These are phyloP conservation scores for Zootermopsis nevadensis DNA, from an alignment of 2,888 invertebrate species.

Conservation along the genomic window DNA sequence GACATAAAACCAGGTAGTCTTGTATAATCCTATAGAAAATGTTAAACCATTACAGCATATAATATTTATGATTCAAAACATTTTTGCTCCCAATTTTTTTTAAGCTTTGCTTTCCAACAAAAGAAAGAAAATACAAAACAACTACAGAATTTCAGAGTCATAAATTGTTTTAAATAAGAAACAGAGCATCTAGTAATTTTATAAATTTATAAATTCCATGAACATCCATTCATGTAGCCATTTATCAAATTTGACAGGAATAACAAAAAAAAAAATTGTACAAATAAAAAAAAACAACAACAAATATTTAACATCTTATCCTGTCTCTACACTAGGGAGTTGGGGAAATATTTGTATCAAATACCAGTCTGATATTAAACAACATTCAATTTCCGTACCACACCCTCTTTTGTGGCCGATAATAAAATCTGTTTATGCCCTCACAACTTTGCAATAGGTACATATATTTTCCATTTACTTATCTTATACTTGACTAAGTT, in stretches of 20 bases:
- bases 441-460: neutral
- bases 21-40: constrained; percentile 43
- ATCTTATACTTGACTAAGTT: constrained; percentile 14
- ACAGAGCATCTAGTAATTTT: neutral
- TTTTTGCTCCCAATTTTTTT: constrained; percentile 43
- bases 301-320: neutral
- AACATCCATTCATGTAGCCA: constrained; percentile 25
- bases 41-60: constrained; percentile 35
- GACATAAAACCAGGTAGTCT: constrained; percentile 19
- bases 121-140: constrained; percentile 29
- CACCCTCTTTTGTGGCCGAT: neutral
- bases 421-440: neutral
- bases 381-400: constrained; percentile 2
- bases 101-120: constrained; percentile 19
- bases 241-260: constrained; percentile 5
- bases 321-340: neutral
- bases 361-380: constrained; percentile 18
- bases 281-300: neutral
- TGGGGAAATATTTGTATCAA: neutral
- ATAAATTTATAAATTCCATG: constrained; percentile 23
- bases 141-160: constrained; percentile 23
- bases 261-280: neutral
- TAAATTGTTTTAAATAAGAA: neutral
- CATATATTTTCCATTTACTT: neutral
- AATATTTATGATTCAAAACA: constrained; percentile 35